Percentiles rank a stretch among this genome's conserved stretches.
These are phyloP conservation scores for Clarias batrachus DNA, from an alignment of 2,113 vertebrate genomes.

Conservation along the genomic window DNA sequence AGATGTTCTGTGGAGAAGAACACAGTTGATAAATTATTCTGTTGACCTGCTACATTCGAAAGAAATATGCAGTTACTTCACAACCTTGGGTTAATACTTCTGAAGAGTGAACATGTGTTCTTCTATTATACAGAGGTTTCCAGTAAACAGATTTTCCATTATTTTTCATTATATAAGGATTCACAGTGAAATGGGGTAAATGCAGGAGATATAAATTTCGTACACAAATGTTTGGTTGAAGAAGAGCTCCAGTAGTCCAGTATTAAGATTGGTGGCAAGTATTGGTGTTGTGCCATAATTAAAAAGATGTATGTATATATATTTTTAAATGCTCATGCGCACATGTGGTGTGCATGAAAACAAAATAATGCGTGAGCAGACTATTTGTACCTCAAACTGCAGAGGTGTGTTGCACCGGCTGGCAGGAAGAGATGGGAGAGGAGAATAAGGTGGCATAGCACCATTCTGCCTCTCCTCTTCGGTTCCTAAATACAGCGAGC, in stretches of 20 bases:
- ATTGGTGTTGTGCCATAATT: not conserved
- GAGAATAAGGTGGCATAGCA: conserved; percentile 82
- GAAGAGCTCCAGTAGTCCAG: not conserved
- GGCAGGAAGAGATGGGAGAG: conserved; percentile 85
- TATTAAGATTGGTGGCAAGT: not conserved
- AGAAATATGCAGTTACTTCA: not conserved
- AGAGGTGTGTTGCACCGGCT: conserved; percentile 97
- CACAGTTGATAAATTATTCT: not conserved
- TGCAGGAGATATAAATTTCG: not conserved
- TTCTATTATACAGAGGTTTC: not conserved
- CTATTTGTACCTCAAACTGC: conserved; percentile 87
- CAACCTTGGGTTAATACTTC: not conserved
- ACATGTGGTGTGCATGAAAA: conserved; percentile 28
- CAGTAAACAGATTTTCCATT: not conserved
- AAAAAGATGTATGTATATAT: too few species aligned
- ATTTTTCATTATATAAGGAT: not conserved
- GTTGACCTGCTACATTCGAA: not conserved
- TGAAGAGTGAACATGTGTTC: not conserved
- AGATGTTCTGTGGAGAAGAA: conserved; percentile 82
- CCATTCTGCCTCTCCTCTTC: conserved; percentile 78
- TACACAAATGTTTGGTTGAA: not conserved
- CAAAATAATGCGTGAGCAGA: conserved; percentile 36
- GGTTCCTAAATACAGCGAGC: conserved; percentile 74
- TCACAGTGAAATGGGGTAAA: not conserved
- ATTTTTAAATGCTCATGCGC: not conserved